A percentile compares a stretch with the other conserved stretches of the same genome.
phyloP scores from a whole-genome alignment of 92 coral and sea anemone genomes.

The Pocillopora meandrina region DNA sequence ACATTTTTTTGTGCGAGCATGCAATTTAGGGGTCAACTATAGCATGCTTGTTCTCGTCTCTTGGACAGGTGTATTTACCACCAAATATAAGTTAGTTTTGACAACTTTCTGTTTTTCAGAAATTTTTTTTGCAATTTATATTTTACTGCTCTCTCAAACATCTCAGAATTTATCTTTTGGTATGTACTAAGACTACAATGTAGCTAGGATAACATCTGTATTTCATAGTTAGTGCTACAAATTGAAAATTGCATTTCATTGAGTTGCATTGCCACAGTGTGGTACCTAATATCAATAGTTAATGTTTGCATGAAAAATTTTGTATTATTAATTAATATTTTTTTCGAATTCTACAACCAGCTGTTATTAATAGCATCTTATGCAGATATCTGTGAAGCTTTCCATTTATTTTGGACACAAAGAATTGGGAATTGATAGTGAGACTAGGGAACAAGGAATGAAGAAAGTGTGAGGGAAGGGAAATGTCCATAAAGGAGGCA shows the following conservation, averaged over 20 bases:
- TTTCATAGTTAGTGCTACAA: constrained; percentile 29
- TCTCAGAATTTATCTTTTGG: not conserved
- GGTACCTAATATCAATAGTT: not conserved
- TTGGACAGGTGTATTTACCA: not conserved
- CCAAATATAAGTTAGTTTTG: not conserved
- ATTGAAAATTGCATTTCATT: not conserved
- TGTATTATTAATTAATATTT: no score
- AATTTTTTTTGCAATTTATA: not conserved
- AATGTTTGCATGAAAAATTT: not conserved
- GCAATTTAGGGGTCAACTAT: no score
- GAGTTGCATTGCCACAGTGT: constrained; percentile 2
- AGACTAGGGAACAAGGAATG: no score
- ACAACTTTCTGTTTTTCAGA: not conserved
- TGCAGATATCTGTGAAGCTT: no score
- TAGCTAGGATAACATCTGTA: constrained; percentile 13
- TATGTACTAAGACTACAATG: not conserved
- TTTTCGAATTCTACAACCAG: no score
- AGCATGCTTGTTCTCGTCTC: no score
- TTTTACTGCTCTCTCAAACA: not conserved
- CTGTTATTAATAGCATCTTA: no score
- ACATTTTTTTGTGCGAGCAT: no score
- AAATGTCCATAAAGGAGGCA: no score
- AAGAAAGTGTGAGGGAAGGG: no score
- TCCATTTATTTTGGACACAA: no score
- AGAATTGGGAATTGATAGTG: no score